Evolutionary conservation across 2,888 invertebrate genomes (phyloP).

Genomic region (Luperina nickerlii): DNA sequence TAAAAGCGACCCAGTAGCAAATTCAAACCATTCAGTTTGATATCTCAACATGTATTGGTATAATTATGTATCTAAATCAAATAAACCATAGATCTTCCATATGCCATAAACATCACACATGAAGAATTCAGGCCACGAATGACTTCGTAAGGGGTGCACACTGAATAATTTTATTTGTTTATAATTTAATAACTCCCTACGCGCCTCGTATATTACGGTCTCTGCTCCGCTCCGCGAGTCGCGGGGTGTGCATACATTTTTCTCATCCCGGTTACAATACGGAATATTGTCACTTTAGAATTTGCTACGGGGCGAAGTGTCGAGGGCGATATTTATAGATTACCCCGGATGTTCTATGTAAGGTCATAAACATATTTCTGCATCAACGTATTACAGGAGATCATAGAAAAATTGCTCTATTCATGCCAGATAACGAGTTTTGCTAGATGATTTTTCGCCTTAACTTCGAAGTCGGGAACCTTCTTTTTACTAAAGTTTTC

Average conservation of each 20-base stretch:
- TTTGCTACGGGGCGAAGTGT: constrained; percentile 79
- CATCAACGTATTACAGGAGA: constrained; percentile 61
- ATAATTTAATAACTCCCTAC: constrained; percentile 89
- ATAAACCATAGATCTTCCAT: constrained; percentile 44
- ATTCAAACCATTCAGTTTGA: not conserved
- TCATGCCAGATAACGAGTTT: constrained; percentile 21
- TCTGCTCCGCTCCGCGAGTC: constrained; percentile 28
- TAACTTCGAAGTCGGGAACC: not conserved
- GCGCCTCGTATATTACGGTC: constrained; percentile 75
- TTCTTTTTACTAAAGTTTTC: not conserved
- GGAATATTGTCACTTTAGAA: constrained; percentile 88
- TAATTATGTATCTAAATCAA: constrained; percentile 13
- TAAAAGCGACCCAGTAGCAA: not conserved
- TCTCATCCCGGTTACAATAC: constrained; percentile 83
- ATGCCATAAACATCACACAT: constrained; percentile 70
- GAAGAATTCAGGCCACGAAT: constrained; percentile 80
- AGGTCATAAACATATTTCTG: constrained; percentile 79
- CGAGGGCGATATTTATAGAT: constrained; percentile 87
- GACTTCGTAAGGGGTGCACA: constrained; percentile 76
- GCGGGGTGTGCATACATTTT: constrained; percentile 87
- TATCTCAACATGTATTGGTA: constrained; percentile 3
- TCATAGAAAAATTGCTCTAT: constrained; percentile 54
- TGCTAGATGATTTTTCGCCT: not conserved
- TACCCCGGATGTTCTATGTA: constrained; percentile 85
- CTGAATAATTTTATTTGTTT: constrained; percentile 90